Conservation (phyloP, 2,888 invertebrate genomes). For the Exephanes ischioxanthus region DNA sequence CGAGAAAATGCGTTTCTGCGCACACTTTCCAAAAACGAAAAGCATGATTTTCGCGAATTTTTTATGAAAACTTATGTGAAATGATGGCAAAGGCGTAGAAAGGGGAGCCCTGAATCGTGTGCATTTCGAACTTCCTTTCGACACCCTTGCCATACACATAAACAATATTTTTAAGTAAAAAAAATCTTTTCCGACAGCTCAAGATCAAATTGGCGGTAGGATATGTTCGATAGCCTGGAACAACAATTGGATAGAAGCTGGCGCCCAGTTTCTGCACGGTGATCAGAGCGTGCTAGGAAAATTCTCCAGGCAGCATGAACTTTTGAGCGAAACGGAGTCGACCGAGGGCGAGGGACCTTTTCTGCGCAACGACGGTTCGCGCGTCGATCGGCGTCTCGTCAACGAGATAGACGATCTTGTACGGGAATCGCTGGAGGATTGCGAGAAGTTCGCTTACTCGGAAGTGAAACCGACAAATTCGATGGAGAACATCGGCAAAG, state of each 20-base stretch:
- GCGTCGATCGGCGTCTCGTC: constrained; percentile 85
- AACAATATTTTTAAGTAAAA: neutral
- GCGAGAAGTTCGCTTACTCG: constrained; percentile 84
- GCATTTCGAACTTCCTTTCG: too few relatives aligned
- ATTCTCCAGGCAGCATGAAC: constrained; percentile 84
- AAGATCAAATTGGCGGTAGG: constrained; percentile 86
- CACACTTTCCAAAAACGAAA: too few relatives aligned
- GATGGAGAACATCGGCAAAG: constrained; percentile 82
- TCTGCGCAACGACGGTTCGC: constrained; percentile 85
- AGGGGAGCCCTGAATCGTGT: too few relatives aligned
- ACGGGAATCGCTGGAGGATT: constrained; percentile 85
- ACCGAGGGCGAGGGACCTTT: constrained; percentile 87
- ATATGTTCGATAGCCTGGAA: constrained; percentile 85
- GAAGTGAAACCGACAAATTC: constrained; percentile 83
- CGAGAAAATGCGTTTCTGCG: too few relatives aligned
- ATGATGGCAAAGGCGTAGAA: too few relatives aligned
- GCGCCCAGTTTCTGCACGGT: constrained; percentile 89
- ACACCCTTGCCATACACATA: neutral
- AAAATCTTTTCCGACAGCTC: constrained; percentile 80
- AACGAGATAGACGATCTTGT: constrained; percentile 86
- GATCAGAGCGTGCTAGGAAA: constrained; percentile 86
- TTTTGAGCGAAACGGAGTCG: constrained; percentile 85
- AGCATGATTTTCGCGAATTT: too few relatives aligned
- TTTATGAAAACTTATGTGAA: too few relatives aligned
- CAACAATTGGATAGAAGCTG: constrained; percentile 86